Evolutionary conservation across 2,113 vertebrate genomes (phyloP).

Genomic region (Ranitomeya variabilis): DNA sequence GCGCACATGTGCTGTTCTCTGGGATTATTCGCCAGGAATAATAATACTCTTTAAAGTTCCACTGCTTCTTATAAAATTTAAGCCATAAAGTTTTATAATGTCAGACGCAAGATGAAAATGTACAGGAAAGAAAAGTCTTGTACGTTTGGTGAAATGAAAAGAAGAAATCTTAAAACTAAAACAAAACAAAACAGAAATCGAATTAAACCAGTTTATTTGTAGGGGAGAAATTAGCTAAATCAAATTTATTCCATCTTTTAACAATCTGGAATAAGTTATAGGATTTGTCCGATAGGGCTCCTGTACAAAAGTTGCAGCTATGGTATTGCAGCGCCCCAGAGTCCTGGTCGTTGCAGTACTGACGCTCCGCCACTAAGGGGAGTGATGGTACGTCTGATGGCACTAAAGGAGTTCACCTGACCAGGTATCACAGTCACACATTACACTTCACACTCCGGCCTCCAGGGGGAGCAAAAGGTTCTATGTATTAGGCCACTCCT

Average conservation of each 20-base stretch:
- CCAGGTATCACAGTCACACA: no score
- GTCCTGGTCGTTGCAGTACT: no score
- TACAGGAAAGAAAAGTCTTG: neutral
- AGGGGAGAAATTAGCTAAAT: neutral
- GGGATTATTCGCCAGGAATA: constrained; percentile 51
- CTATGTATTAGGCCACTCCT: no score
- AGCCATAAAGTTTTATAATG: constrained; percentile 54
- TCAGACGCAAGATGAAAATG: constrained; percentile 41
- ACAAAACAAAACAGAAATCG: neutral
- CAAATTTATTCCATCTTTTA: neutral
- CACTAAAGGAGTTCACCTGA: no score
- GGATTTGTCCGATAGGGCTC: neutral
- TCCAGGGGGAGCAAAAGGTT: no score
- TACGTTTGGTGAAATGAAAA: constrained; percentile 2
- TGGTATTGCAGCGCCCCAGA: no score
- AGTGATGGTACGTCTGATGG: no score
- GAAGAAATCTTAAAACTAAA: neutral
- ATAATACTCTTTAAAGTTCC: constrained; percentile 51
- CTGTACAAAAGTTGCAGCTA: no score
- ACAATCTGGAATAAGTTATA: neutral
- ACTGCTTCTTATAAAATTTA: constrained; percentile 49
- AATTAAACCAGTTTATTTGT: neutral
- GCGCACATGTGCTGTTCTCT: constrained; percentile 42
- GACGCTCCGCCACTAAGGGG: no score
- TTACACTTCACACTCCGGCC: no score